These are phyloP conservation scores for Pachyuromys duprasi DNA, from an alignment of 2,797 vertebrate species.

Conservation along the genomic window DNA sequence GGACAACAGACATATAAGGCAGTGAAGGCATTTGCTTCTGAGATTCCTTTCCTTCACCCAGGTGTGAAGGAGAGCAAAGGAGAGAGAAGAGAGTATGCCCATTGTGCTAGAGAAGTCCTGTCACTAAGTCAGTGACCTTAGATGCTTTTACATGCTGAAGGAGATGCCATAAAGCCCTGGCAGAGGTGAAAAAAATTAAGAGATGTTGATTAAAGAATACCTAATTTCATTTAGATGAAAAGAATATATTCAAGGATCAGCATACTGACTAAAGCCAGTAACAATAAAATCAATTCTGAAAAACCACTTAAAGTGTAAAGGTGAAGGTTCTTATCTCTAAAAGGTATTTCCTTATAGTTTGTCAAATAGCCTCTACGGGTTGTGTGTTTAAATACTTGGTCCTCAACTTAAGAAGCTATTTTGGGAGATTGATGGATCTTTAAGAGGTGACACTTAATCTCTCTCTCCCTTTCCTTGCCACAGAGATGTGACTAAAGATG, in stretches of 20 bases:
- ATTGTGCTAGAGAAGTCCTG: background rate
- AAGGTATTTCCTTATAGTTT: background rate
- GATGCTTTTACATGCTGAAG: background rate
- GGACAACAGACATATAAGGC: slow-evolving; percentile 1
- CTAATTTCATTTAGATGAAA: background rate
- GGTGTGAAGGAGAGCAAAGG: background rate
- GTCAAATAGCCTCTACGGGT: background rate
- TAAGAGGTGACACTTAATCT: background rate
- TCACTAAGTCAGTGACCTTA: background rate
- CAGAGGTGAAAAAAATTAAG: background rate
- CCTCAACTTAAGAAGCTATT: background rate
- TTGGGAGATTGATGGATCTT: background rate
- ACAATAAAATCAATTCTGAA: background rate
- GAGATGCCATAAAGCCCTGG: background rate
- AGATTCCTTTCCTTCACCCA: slow-evolving; percentile 32
- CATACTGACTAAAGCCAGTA: background rate
- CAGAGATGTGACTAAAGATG: background rate
- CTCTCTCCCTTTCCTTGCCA: background rate
- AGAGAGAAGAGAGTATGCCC: background rate
- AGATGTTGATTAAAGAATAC: background rate
- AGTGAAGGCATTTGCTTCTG: slow-evolving; percentile 37
- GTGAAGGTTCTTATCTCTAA: background rate
- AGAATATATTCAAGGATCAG: background rate
- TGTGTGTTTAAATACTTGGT: background rate
- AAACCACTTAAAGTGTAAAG: background rate